Base-by-base conservation (phyloP, 2,888 invertebrate genomes). In the Stenchaetothrips biformis region DNA sequence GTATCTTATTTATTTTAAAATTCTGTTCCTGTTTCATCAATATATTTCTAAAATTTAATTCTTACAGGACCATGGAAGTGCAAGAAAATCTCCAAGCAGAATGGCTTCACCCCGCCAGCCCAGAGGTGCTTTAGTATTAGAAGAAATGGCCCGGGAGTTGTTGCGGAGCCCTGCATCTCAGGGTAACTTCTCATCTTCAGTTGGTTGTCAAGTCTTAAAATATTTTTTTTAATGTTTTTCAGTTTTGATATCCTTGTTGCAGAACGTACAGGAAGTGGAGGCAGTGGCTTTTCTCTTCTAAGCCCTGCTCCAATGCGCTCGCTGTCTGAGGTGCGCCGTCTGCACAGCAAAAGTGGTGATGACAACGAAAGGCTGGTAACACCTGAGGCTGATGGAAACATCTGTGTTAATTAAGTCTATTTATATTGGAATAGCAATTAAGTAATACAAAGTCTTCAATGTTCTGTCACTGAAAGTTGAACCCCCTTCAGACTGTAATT, bases 221-320 rank as follows among this genome's bases (percentile, higher is more conserved):
- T 2, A 13, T 9, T 53, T 53, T 53, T 74, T 25, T 25, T 11
- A n/a, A n/a, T n/a, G n/a, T 74, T 74, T 74, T 59, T 13, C 21
- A 67, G 2, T 67, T 67, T 67, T 0, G 13, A 53, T 53, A 11
- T 74, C 9, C 11, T 21, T 59, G 6, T 74, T 74, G 25, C 67
- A 74, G 67, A 74, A 7, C 67, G 67, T 25, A 25, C 25, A 59
- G 77, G 37, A 8, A 18, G 53, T 77, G 21, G 79, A 83, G 83
- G 83, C 27, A 82, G 84, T 48, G 83, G 83, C 77, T 89, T 89
- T 84, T 89, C 89, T 18, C 84, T 90, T 82, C 85, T 90, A 83
- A 89, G 89, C 81, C 88, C 89, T 81, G 88, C 87, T 83, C 88
- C 89, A 80, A 87, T 90, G 79, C 86, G 89, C 78, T 88, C 89